phyloP scores from a whole-genome alignment of 2,888 invertebrate species.

The Neocrepidodera transversa region DNA sequence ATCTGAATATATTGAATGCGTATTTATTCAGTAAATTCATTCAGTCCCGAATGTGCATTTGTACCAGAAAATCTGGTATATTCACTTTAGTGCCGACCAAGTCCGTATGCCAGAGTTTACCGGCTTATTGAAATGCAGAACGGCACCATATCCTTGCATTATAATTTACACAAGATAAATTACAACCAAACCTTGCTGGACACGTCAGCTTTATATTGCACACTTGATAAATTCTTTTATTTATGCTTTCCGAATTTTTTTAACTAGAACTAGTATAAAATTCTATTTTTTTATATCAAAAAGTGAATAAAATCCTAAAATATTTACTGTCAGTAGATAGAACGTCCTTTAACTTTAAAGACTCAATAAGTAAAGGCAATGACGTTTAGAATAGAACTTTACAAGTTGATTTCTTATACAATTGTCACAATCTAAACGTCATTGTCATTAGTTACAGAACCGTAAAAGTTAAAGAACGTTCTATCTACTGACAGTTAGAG shows the following conservation, averaged over 20 bases:
- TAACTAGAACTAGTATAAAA: too few relatives aligned
- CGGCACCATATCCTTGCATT: slow-evolving; percentile 1
- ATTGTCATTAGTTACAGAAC: too few relatives aligned
- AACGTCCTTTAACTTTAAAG: too few relatives aligned
- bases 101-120: slow-evolving; percentile 1
- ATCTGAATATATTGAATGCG: slow-evolving; percentile 5
- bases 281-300: too few relatives aligned
- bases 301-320: too few relatives aligned
- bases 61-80: slow-evolving; percentile 10
- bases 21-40: slow-evolving; percentile 3
- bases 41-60: slow-evolving; percentile 5
- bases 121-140: slow-evolving; percentile 10
- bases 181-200: slow-evolving; percentile 11
- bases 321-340: too few relatives aligned
- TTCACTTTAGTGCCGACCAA: slow-evolving; percentile 4
- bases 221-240: slow-evolving; percentile 11
- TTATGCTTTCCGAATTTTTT: neutral
- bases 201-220: slow-evolving; percentile 3
- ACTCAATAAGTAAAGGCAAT: too few relatives aligned
- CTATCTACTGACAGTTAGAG: too few relatives aligned
- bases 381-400: too few relatives aligned
- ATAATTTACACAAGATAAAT: slow-evolving; percentile 12
- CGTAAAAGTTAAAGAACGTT: too few relatives aligned
- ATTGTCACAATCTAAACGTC: too few relatives aligned
- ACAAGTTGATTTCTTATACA: too few relatives aligned